These are phyloP conservation scores for Gnathonemus echidnorhynchus DNA, from an alignment of 2,113 vertebrate species.

Conservation along the genomic window DNA sequence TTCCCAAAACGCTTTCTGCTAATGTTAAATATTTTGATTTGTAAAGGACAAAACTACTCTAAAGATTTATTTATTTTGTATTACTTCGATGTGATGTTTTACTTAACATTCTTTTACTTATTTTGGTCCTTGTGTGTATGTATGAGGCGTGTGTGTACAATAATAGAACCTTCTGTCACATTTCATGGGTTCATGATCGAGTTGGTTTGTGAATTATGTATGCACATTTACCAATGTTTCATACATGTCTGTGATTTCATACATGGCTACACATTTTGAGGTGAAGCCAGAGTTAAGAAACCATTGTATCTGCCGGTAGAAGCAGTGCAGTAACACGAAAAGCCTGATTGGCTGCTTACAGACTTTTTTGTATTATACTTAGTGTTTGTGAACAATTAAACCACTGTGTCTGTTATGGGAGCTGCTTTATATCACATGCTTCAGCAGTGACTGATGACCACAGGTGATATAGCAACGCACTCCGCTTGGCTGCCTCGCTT, in stretches of 20 bases:
- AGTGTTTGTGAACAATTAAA: background rate
- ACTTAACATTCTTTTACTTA: background rate
- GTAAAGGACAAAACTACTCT: background rate
- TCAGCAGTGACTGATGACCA: background rate
- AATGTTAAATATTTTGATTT: constrained; percentile 6
- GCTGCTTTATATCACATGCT: background rate
- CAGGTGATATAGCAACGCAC: background rate
- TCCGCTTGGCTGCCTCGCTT: background rate
- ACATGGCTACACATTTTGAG: constrained; percentile 24
- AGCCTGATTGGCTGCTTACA: background rate
- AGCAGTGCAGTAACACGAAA: background rate
- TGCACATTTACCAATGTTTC: constrained; percentile 24
- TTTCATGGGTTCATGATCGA: background rate
- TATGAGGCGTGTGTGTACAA: constrained; percentile 8
- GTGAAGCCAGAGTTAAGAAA: background rate
- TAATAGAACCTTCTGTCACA: background rate
- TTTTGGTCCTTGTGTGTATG: background rate
- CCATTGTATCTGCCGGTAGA: background rate
- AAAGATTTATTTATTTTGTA: background rate
- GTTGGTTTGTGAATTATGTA: constrained; percentile 27
- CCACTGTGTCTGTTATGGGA: background rate
- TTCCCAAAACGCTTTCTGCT: background rate
- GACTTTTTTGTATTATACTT: background rate
- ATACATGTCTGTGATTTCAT: constrained; percentile 21
- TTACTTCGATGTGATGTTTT: constrained; percentile 10